Evolutionary conservation across 2,113 vertebrate genomes (phyloP), one percentile per base, ranked within the genome.

Genomic region (Haliaeetus leucogaster): DNA sequence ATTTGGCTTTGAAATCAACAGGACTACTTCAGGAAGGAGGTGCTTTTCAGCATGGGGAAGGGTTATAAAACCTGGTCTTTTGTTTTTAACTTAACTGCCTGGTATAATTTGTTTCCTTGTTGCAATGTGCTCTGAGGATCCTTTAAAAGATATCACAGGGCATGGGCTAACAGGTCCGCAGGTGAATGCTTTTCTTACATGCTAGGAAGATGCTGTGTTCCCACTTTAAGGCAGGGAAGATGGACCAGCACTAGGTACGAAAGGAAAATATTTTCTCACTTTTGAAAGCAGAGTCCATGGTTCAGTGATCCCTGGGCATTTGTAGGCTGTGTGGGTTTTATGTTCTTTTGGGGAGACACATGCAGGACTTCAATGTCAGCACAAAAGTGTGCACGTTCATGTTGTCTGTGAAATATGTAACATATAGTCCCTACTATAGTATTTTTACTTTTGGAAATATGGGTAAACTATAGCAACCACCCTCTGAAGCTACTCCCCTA

Each of bases 81-180:
- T 42, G 36, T 20, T 86, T 93, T 36, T 58, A 58, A 56, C 92
- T 76, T 65, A 21, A 53, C 48, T 65, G 47, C 62, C 48, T 18
- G 53, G 2, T 52, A 19, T 47, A 21, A 66, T 77, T 70, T 65
- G 43, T 48, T 19, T 65, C 67, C n/a, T 29, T 26, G 32, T 15
- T 61, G 70, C 47, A 38, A 15, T 1, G 3, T 53, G 63, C 13
- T 59, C 47, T 0, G 1, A 53, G 30, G 12, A 40, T 32, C 20
- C 50, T 62, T 66, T 48, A 23, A 58, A 55, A 53, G 29, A 13
- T 3, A 13, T 4, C 14, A 40, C 36, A 32, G 62, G 13, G 25
- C 2, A 0, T 1, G 0, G n/a, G 32, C 6, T 52, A 61, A 17
- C n/a, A 53, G 55, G 8, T 66, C 13, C 0, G 1, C 63, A 59